Evolutionary conservation across 2,113 vertebrate species (phyloP).

Genomic region (Illadopsis cleaveri): DNA sequence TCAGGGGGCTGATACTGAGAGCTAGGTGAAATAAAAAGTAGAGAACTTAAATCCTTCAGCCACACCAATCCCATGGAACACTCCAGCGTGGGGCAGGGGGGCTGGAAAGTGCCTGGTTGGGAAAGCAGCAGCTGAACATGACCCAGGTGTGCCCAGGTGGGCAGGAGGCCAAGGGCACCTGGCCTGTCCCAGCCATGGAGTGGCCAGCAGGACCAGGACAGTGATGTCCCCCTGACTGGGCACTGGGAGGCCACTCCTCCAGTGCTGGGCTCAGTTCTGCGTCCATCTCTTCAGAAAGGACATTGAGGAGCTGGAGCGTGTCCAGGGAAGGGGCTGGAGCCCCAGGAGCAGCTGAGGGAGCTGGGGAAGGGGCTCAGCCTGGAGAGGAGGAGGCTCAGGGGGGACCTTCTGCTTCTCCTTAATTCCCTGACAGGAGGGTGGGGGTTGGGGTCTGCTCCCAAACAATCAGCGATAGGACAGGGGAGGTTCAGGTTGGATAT

Average conservation of each 20-base stretch:
- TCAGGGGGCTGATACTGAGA: neutral
- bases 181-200: neutral
- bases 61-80: no score
- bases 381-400: neutral
- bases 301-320: fast-evolving
- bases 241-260: neutral
- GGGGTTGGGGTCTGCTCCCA: neutral
- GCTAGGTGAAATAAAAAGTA: neutral
- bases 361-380: neutral
- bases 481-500: neutral
- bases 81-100: neutral
- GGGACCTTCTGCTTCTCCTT: fast-evolving
- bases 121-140: neutral
- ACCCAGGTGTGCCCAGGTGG: neutral
- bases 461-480: neutral
- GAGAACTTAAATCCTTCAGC: neutral
- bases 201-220: neutral
- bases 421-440: neutral
- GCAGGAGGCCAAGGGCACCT: neutral
- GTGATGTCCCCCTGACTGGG: neutral
- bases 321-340: neutral
- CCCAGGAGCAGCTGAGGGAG: fast-evolving
- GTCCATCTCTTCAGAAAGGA: no score
- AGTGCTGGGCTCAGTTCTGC: fast-evolving
- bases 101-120: neutral